These are phyloP conservation scores for Passer domesticus DNA, from an alignment of 2,113 vertebrate species.

Conservation along the genomic window DNA sequence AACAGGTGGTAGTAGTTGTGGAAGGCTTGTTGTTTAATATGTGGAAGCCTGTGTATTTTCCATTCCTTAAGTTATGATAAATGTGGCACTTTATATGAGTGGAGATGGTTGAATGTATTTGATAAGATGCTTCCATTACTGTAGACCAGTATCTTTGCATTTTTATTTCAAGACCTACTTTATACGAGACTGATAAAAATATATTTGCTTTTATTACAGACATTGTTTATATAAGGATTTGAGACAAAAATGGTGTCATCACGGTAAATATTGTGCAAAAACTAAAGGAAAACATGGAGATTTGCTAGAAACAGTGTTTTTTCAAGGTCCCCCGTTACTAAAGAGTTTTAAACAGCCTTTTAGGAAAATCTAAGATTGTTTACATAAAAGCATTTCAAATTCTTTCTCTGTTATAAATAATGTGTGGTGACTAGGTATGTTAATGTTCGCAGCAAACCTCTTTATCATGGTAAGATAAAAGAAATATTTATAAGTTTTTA, in stretches of 20 bases:
- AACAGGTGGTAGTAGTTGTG: conserved; percentile 4
- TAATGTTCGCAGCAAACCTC: conserved; percentile 62
- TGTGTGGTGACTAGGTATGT: conserved; percentile 21
- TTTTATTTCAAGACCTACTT: conserved; percentile 13
- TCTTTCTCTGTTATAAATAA: conserved; percentile 67
- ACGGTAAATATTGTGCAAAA: conserved; percentile 60
- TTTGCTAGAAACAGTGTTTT: conserved; percentile 59
- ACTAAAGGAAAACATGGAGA: conserved; percentile 50
- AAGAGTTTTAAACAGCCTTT: conserved; percentile 67
- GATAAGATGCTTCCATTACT: conserved; percentile 15
- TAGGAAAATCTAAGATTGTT: conserved; percentile 65
- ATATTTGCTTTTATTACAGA: conserved; percentile 58
- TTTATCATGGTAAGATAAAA: conserved; percentile 66
- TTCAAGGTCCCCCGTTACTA: conserved; percentile 29
- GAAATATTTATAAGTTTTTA: conserved; percentile 62
- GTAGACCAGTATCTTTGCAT: not conserved
- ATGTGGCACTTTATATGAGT: conserved; percentile 6
- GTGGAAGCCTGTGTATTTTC: conserved; percentile 48
- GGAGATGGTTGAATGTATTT: not conserved
- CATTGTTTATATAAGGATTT: conserved; percentile 61
- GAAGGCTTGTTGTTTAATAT: conserved; percentile 15
- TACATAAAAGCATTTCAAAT: conserved; percentile 73
- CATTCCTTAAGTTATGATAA: conserved; percentile 39
- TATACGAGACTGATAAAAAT: conserved; percentile 50
- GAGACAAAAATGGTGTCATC: conserved; percentile 57